Evolutionary conservation across 2,113 vertebrate species (phyloP), one percentile per base, ranked within the genome.

Genomic region (Macheiramphus alcinus): DNA sequence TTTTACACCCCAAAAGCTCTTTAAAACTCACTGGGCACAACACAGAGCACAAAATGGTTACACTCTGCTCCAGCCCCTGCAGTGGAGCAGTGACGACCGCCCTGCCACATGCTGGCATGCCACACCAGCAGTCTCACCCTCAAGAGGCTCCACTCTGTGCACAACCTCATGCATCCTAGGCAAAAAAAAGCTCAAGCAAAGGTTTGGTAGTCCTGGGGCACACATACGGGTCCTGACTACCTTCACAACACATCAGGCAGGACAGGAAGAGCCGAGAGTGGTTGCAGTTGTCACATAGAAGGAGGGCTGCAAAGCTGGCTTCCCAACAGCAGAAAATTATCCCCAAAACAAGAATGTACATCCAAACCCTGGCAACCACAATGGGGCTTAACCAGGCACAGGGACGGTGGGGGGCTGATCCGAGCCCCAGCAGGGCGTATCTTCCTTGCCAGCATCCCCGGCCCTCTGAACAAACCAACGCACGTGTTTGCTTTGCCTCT

Each of bases 371-470:
- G 27, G 58, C 18, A 94, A 68, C 12, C 21, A 74, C 59, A 42
- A 38, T 0, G 7, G 50, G 66, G 34, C 66, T 90, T 75, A 72
- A 74, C 11, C 50, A 74, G 65, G 74, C 91, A 68, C 2, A 5
- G 31, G 52, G 65, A 66, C 19, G 10, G 31, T 0, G 4, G 8
- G 5, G 70, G 70, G 16, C 52, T 50, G 38, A 40, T 26, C 21
- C 3, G 5, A 91, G 67, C 25, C 59, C 29, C 63, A 66, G 72
- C 55, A 78, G 53, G 62, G 26, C 5, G 1, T 8, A 82, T 42
- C 65, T 70, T 89, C 73, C 74, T 76, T 70, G 78, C 78, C 86
- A 95, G 53, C 87, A 94, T 78, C 94, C 70, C 74, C 10, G 62
- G 78, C 74, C 62, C 50, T 75, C 45, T 67, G 79, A 89, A 82